Base-by-base conservation (phyloP, 2,797 vertebrate species). In the Neoniphon sammara region DNA sequence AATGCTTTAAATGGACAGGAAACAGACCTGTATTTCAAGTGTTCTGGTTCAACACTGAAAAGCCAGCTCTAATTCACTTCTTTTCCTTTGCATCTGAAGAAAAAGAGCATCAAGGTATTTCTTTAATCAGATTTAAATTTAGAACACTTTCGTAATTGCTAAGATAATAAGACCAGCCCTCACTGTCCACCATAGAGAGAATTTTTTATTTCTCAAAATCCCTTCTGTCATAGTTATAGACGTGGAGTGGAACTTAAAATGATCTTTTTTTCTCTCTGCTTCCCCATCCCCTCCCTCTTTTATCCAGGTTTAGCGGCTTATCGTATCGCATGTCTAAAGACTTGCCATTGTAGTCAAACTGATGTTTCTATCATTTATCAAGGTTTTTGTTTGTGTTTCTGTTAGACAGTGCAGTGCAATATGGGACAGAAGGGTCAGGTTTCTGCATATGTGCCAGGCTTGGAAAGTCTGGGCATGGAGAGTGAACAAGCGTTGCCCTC, bases 341-440 rank as follows among this genome's bases (percentile, higher is more conserved):
- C 1, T 6, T 56, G 31, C 62, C 49, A 57, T 23, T 1, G 60
- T 34, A 57, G 10, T 57, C 0, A 21, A 44, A 20, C 36, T 36
- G 30, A 70, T 50, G 27, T 7, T 66, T 42, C 34, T 36, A 20
- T 53, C 46, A 54, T 66, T 46, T 39, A 66, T 60, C 55, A 62
- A 12, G 42, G 42, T 66, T 27, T 4, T 2, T 27, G 25, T 27
- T 27, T 18, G 59, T 71, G 21, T 63, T 68, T 66, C 27, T 31
- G 25, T 54, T 53, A 52, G 25, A 55, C 57, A 65, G 55, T 15
- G 20, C 20, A 18, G 12, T 36, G 62, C 49, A 23, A 18, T 59
- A 2, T 57, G 47, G 25, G 20, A 15, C 25, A 34, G 25, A 7
- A 44, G 1, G 8, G 39, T 60, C 12, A 55, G 15, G 55, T 31